Evolutionary conservation across 2,113 vertebrate genomes (phyloP), one percentile per base, ranked within the genome.

Genomic region (Corvus moneduloides): DNA sequence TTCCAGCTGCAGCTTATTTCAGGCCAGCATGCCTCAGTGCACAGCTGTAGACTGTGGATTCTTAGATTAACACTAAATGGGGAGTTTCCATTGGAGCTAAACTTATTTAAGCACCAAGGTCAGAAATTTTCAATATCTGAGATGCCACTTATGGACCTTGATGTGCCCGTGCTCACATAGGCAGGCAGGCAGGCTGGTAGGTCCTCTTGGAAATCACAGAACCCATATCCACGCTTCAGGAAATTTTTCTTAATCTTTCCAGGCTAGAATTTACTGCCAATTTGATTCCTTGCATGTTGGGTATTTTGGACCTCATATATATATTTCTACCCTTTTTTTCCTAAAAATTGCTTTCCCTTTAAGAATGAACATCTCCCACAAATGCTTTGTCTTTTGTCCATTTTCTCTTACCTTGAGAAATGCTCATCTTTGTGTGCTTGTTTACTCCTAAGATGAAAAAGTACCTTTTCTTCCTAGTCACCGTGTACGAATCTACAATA

Each of bases 401-500:
- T 88, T 96, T 91, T 54, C 46, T 30, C 27, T 80, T 93, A 89
- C 76, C 84, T 95, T 85, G 67, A 90, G 68, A 89, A 89, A 87
- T 15, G 46, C 43, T 89, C 61, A 72, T 93, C 89, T 87, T 84
- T 74, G 13, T 80, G 55, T 69, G 68, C 86, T 93, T 97, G 93
- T 96, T 96, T 96, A 90, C 89, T 95, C 80, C 27, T 26, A 74
- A 76, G 68, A 96, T 87, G 91, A 89, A 94, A 92, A 97, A 86
- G 69, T 85, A 49, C 41, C 84, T 95, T 96, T 96, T 79, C 89
- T 79, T 89, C 78, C 67, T 69, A 94, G 91, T 71, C 80, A 16
- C 91, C 9, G 16, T 64, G 86, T 85, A 69, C 11, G 52, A 94
- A 97, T 62, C 88, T 41, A 81, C 92, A 97, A 98, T 98, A 97